Base-by-base conservation (phyloP, 2,797 vertebrate genomes). In the Ceryle rudis region DNA sequence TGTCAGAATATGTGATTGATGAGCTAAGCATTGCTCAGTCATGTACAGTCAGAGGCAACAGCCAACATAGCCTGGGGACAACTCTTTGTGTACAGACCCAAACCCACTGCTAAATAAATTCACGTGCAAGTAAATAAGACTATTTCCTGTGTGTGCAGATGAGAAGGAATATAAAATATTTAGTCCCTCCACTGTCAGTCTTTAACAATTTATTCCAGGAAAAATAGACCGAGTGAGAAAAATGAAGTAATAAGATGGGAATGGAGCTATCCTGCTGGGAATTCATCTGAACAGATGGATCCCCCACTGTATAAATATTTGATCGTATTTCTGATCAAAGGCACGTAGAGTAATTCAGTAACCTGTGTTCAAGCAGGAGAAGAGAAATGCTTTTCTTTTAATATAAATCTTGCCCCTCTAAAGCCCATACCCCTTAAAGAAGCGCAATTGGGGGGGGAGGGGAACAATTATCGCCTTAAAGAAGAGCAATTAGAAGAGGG, bases 251-350 rank as follows among this genome's bases (percentile, higher is more conserved):
- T 81, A 67, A 71, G 87, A 49, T 2, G 2, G 72, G 71, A 82
- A 88, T 37, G 67, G 54, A 62, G 72, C 35, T 71, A 42, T 25
- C 58, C 84, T 1, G 14, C 67, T 31, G 87, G 75, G 84, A 75
- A 80, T 67, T 57, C 28, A 66, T 31, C 73, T 1, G 28, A 86
- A 37, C 69, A 75, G 82, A 49, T 33, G 31, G 86, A 66, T 83
- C 52, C 71, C 52, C 47, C 60, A 39, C 47, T 55, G 19, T 42
- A 75, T 91, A 86, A 93, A 91, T 93, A 93, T 86, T 91, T 91
- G 46, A 86, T 78, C 0, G 1, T 55, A 46, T 52, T 91, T 86
- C 77, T 61, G 51, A 49, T 89, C 81, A 91, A 91, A 78, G 42
- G 46, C 58, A 52, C 0, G 7, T 20, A 46, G 25, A 72, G 14